Base-by-base conservation (phyloP, 2,888 invertebrate genomes). In the Marasmarcha lunaedactyla region DNA sequence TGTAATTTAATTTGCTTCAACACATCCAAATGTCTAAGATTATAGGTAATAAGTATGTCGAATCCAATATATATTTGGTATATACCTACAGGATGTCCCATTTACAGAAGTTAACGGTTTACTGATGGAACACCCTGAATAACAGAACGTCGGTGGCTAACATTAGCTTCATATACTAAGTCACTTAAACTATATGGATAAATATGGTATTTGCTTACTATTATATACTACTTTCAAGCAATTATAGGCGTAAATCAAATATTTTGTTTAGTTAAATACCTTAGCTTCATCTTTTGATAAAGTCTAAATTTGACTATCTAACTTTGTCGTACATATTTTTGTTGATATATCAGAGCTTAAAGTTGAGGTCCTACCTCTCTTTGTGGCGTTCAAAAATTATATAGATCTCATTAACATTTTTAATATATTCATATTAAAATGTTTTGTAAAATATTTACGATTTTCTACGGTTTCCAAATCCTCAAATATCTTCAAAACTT, bases 261-360 rank as follows among this genome's bases (percentile, higher is more conserved):
- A 52, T 50, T 56, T 50, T 55, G 54, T 48, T 46, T 51, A 50
- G 55, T 60, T 59, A 50, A 46, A 30, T 30, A 11, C 10, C 47
- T 71, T 74, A 76, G 62, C 62, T 54, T 57, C 62, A 59, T 57
- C 59, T 59, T 55, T 67, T 60, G 59, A 12, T 55, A 61, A 71
- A 67, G 20, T 54, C 74, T 81, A 81, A 63, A 77, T 77, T 81
- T 77, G 62, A 57, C 79, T 81, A 81, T 69, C 83, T 78, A 77
- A 61, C 52, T 52, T 49, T 57, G 20, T 67, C 64, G 62, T 70
- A 54, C 38, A 55, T 56, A 50, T 51, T 44, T 52, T 54, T 58
- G 59, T 53, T 61, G 62, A 62, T 65, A 74, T 59, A 52, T 37
- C 34, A 12, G 14, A 46, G 47, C 51, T 49, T 40, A 40, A 5